Evolutionary conservation across 1,140 invertebrate genomes (phyloP).

Genomic region (Sinonovacula constricta): DNA sequence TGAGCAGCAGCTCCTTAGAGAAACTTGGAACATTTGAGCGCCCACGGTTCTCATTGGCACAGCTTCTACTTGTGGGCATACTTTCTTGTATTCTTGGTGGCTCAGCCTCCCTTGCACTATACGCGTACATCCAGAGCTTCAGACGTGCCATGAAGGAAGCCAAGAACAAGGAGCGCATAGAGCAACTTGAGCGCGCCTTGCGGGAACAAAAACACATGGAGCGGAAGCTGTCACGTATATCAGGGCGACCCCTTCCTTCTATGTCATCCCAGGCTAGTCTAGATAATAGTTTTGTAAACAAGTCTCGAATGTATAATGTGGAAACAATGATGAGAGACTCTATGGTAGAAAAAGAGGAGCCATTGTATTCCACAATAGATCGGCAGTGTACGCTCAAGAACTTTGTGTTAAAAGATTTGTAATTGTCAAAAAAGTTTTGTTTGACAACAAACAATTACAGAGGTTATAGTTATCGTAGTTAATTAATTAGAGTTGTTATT

Average conservation of each 20-base stretch:
- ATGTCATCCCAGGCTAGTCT: slow-evolving; percentile 24
- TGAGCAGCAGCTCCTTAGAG: neutral
- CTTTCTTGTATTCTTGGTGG: slow-evolving; percentile 37
- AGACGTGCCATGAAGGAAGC: slow-evolving; percentile 41
- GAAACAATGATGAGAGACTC: slow-evolving; percentile 14
- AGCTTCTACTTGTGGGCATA: slow-evolving; percentile 33
- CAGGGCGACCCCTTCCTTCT: slow-evolving; percentile 6
- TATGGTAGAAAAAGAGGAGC: slow-evolving; percentile 5
- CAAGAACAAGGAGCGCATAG: slow-evolving; percentile 22
- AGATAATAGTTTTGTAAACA: neutral
- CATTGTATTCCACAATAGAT: slow-evolving; percentile 32
- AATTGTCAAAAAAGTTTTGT: no score
- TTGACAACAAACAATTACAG: no score
- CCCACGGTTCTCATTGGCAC: slow-evolving; percentile 32
- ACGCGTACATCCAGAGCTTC: slow-evolving; percentile 34
- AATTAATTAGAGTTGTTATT: no score
- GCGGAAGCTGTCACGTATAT: slow-evolving; percentile 13
- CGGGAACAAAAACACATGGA: slow-evolving; percentile 12
- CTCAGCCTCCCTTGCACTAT: slow-evolving; percentile 32
- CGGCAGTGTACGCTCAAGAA: slow-evolving; percentile 26
- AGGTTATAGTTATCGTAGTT: no score
- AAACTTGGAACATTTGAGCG: neutral
- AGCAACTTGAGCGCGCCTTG: neutral
- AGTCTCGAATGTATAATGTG: slow-evolving; percentile 39
- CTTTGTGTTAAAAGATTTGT: slow-evolving; percentile 46